phyloP scores from a whole-genome alignment of 2,888 invertebrate species.

The Cataglyphis cursor region DNA sequence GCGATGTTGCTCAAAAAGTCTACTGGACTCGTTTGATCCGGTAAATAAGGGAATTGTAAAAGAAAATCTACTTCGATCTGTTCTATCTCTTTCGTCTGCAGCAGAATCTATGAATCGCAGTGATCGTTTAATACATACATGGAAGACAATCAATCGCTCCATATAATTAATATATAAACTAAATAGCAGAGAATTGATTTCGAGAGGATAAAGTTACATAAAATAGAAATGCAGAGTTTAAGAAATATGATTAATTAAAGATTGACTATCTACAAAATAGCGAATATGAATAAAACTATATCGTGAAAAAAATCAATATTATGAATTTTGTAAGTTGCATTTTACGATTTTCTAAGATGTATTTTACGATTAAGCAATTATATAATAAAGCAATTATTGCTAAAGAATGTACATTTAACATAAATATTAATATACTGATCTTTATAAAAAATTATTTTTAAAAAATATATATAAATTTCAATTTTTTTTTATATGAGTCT shows the following conservation, averaged over 20 bases:
- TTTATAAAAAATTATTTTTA: neutral
- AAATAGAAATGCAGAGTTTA: neutral
- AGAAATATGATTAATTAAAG: neutral
- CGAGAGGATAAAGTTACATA: no score
- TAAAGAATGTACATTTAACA: no score
- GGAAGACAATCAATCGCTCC: neutral
- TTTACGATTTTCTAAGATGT: neutral
- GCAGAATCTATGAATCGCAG: constrained; percentile 87
- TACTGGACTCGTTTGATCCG: constrained; percentile 92
- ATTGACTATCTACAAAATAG: neutral
- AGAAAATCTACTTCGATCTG: constrained; percentile 94
- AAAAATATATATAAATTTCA: neutral
- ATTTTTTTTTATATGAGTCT: neutral
- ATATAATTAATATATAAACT: neutral
- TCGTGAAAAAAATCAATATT: neutral
- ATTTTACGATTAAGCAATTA: no score
- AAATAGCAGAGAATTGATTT: neutral
- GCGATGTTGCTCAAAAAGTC: constrained; percentile 92
- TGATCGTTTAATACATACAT: neutral
- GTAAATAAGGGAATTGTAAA: constrained; percentile 93
- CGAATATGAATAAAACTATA: neutral
- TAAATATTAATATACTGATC: no score
- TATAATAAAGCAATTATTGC: no score
- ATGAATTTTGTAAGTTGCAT: neutral
- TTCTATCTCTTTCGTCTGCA: constrained; percentile 90